A percentile compares a stretch with the other conserved stretches of the same genome.
These are phyloP conservation scores for Quadroppia sp. DNA, from an alignment of 2,888 invertebrate species.

Conservation along the genomic window DNA sequence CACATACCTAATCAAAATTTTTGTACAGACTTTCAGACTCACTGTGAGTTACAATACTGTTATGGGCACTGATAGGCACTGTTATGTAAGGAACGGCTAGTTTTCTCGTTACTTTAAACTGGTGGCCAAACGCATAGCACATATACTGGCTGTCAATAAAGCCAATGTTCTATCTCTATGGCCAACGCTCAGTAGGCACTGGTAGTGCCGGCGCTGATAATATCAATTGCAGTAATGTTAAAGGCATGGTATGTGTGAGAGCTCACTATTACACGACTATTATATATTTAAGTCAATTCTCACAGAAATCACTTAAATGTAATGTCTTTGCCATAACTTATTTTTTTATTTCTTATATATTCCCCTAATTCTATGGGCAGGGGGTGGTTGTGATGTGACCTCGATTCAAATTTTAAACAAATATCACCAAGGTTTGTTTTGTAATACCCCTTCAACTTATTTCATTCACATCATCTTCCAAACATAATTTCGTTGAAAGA, in stretches of 20 bases:
- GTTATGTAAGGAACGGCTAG: not conserved
- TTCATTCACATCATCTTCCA: no score
- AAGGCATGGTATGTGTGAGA: conserved; percentile 2
- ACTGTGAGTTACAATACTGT: no score
- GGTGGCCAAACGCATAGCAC: not conserved
- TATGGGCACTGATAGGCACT: not conserved
- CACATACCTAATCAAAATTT: conserved; percentile 5
- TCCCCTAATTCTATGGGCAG: no score
- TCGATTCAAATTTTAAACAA: no score
- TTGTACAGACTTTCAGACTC: not conserved
- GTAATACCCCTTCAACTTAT: no score
- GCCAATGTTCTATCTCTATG: not conserved
- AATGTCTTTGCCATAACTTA: conserved; percentile 18
- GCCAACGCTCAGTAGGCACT: not conserved
- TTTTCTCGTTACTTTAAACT: not conserved
- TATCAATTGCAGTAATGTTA: conserved; percentile 12
- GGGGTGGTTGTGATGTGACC: no score
- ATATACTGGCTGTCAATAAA: conserved; percentile 2
- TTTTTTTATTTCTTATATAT: not conserved
- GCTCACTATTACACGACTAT: conserved; percentile 2
- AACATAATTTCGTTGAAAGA: no score
- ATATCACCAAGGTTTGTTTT: no score
- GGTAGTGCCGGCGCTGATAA: not conserved
- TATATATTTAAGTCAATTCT: conserved; percentile 15
- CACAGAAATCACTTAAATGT: conserved; percentile 19